Percentiles rank a stretch among this genome's conserved stretches.
phyloP scores from a whole-genome alignment of 2,113 vertebrate genomes.

The Seriola rivoliana region DNA sequence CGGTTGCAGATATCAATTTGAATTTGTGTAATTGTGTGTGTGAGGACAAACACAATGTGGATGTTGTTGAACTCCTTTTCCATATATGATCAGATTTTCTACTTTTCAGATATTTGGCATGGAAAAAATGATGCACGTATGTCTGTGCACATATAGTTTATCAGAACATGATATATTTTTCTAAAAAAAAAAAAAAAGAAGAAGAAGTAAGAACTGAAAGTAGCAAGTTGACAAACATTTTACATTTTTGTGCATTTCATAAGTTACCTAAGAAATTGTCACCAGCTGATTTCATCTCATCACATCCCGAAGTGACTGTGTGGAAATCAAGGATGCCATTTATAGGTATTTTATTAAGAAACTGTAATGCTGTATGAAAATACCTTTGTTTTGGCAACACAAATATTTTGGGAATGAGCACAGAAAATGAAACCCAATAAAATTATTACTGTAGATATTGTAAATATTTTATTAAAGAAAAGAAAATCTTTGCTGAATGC shows the following conservation, averaged over 20 bases:
- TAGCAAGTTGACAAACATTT: background rate
- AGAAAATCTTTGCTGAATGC: slow-evolving; percentile 22
- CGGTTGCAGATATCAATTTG: background rate
- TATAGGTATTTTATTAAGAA: slow-evolving; percentile 21
- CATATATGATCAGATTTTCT: background rate
- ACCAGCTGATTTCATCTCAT: slow-evolving; percentile 2
- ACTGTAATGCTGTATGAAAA: slow-evolving; percentile 7
- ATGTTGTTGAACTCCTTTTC: slow-evolving; percentile 14
- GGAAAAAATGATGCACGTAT: background rate
- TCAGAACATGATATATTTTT: slow-evolving; percentile 1
- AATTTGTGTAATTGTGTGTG: background rate
- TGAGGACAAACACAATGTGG: background rate
- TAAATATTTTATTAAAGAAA: slow-evolving; percentile 50
- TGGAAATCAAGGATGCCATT: background rate
- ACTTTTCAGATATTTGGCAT: slow-evolving; percentile 10
- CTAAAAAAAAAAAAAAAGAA: background rate
- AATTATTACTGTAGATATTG: slow-evolving; percentile 58
- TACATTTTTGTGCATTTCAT: background rate
- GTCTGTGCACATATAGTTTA: background rate
- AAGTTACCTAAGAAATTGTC: slow-evolving; percentile 7
- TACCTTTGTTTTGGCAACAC: slow-evolving; percentile 10
- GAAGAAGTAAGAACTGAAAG: background rate
- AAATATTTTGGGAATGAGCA: slow-evolving; percentile 3
- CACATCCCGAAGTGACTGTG: background rate
- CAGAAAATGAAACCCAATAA: slow-evolving; percentile 34